A percentile compares a stretch with the other conserved stretches of the same genome.
Conservation (phyloP, 2,113 vertebrate genomes). For the Nesoenas mayeri region DNA sequence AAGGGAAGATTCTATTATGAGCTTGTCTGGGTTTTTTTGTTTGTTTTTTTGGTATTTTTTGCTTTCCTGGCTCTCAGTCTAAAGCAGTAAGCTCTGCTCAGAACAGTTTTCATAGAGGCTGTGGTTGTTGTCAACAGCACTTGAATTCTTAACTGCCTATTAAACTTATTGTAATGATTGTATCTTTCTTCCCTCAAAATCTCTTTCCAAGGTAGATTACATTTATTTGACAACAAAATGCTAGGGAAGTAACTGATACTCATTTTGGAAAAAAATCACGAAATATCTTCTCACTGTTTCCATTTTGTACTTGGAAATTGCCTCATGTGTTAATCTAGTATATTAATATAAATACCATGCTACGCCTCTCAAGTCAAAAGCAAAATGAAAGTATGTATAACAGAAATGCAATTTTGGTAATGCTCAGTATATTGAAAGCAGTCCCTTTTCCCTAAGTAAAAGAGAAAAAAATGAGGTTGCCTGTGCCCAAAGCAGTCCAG, state of each 20-base stretch:
- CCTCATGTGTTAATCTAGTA: neutral
- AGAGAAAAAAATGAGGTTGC: neutral
- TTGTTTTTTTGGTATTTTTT: neutral
- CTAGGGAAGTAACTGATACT: neutral
- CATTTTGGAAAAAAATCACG: neutral
- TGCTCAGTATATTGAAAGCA: neutral
- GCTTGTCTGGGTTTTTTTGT: neutral
- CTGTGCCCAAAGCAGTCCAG: constrained; percentile 13
- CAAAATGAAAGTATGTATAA: neutral
- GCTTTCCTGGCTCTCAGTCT: neutral
- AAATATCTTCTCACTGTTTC: neutral
- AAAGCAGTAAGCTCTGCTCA: neutral
- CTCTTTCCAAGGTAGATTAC: neutral
- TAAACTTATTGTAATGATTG: neutral
- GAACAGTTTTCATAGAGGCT: neutral
- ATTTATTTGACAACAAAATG: neutral
- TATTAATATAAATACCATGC: neutral
- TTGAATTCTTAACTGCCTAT: neutral
- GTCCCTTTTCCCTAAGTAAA: neutral
- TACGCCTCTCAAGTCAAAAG: neutral
- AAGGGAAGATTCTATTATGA: neutral
- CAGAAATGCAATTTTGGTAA: neutral
- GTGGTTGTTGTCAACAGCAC: neutral
- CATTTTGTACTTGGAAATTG: neutral
- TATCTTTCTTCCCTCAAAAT: neutral